Conservation (phyloP, 2,797 vertebrate species). For the Salarias fasciatus region DNA sequence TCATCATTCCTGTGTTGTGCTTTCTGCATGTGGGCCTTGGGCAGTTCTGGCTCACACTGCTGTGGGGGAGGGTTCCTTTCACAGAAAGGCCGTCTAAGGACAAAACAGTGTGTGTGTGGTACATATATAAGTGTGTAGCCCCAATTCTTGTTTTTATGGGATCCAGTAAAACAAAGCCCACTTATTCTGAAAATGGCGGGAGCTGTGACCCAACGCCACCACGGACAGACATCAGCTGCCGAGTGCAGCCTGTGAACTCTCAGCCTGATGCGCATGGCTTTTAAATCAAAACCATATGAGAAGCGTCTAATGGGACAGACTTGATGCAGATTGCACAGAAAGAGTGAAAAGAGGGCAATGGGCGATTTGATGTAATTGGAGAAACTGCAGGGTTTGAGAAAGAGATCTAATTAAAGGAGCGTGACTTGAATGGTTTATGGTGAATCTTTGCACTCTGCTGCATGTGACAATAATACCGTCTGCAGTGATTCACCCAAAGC, state of each 20-base stretch:
- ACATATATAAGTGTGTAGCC: constrained; percentile 26
- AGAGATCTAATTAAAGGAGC: constrained; percentile 34
- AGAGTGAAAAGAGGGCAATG: constrained; percentile 45
- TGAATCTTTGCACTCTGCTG: constrained; percentile 21
- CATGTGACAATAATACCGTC: not conserved
- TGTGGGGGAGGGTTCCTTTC: constrained; percentile 28
- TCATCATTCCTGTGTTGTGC: constrained; percentile 15
- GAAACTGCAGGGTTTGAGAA: constrained; percentile 11
- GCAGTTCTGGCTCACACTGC: constrained; percentile 14
- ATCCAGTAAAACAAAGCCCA: constrained; percentile 53
- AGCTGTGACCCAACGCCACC: constrained; percentile 63
- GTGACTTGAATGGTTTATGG: constrained; percentile 12
- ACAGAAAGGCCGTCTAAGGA: constrained; percentile 59
- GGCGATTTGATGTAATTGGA: constrained; percentile 48
- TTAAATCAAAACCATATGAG: constrained; percentile 64
- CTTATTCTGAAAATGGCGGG: constrained; percentile 61
- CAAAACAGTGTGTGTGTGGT: constrained; percentile 11
- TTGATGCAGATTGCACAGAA: constrained; percentile 52
- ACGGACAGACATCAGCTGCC: constrained; percentile 51
- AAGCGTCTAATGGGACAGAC: constrained; percentile 22
- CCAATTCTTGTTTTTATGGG: constrained; percentile 61
- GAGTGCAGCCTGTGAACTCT: constrained; percentile 44
- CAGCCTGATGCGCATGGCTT: constrained; percentile 38
- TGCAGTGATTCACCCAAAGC: not conserved
- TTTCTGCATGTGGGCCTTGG: constrained; percentile 31